Percentiles rank a stretch among this genome's conserved stretches.
Conservation (phyloP, 2,888 invertebrate species). For the Amphimallon solstitiale region DNA sequence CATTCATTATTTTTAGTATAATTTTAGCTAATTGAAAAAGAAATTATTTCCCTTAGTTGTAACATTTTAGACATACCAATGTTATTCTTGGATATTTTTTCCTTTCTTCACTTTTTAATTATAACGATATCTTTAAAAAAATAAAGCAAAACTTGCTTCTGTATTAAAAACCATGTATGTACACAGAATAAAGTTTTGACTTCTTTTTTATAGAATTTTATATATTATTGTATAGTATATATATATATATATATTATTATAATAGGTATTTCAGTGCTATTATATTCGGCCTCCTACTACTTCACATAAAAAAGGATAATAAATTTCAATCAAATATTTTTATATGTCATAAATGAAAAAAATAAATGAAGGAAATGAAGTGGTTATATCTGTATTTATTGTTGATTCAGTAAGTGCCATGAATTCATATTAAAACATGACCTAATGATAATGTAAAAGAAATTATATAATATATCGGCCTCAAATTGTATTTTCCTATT, state of each 20-base stretch:
- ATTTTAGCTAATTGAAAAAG: conserved; percentile 9
- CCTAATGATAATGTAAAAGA: neutral
- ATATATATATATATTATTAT: neutral
- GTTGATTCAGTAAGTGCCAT: conserved; percentile 51
- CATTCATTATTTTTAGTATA: conserved; percentile 43
- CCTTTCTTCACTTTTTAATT: neutral
- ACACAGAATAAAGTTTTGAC: neutral
- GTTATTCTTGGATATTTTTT: neutral
- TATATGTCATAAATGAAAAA: conserved; percentile 45
- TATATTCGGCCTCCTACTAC: conserved; percentile 31
- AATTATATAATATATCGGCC: neutral
- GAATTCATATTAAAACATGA: conserved; percentile 10
- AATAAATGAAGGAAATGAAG: conserved; percentile 43
- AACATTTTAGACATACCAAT: neutral
- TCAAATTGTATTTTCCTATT: no score
- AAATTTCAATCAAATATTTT: conserved; percentile 54
- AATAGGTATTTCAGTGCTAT: conserved; percentile 51
- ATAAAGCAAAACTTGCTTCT: no score
- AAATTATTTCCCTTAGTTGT: conserved; percentile 10
- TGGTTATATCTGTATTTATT: conserved; percentile 41
- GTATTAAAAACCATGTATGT: no score
- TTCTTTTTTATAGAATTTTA: neutral
- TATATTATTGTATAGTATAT: conserved; percentile 3
- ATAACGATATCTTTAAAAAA: neutral
- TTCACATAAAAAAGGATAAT: conserved; percentile 42